Conservation (phyloP, 2,113 vertebrate genomes). For the Psammodynastes pulverulentus region DNA sequence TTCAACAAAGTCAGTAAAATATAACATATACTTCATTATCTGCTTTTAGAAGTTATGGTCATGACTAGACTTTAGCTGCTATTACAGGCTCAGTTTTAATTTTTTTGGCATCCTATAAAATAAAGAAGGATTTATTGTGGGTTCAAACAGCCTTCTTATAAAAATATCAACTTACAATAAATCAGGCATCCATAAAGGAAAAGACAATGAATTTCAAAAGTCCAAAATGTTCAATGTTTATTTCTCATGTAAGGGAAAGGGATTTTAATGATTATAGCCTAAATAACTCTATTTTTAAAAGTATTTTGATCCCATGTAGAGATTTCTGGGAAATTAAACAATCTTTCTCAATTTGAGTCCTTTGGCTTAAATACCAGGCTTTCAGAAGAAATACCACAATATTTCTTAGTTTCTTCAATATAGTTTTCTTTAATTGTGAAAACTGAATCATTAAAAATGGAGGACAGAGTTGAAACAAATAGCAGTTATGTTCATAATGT, state of each 20-base stretch:
- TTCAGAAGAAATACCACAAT: neutral
- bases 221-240: neutral
- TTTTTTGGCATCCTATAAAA: neutral
- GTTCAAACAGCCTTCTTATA: neutral
- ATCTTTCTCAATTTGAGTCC: neutral
- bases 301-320: neutral
- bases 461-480: neutral
- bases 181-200: too few species aligned
- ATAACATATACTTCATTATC: neutral
- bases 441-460: neutral
- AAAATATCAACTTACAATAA: neutral
- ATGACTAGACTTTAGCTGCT: neutral
- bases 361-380: neutral
- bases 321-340: neutral
- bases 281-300: neutral
- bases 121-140: neutral
- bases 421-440: neutral
- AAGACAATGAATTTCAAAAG: neutral
- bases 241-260: neutral
- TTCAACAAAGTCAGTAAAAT: neutral
- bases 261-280: neutral
- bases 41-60: neutral
- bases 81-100: neutral
- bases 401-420: neutral
- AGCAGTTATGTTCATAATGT: slow-evolving; percentile 16